These are phyloP conservation scores for Drosophila athabasca DNA, from an alignment of 1,140 invertebrate genomes.

Conservation along the genomic window DNA sequence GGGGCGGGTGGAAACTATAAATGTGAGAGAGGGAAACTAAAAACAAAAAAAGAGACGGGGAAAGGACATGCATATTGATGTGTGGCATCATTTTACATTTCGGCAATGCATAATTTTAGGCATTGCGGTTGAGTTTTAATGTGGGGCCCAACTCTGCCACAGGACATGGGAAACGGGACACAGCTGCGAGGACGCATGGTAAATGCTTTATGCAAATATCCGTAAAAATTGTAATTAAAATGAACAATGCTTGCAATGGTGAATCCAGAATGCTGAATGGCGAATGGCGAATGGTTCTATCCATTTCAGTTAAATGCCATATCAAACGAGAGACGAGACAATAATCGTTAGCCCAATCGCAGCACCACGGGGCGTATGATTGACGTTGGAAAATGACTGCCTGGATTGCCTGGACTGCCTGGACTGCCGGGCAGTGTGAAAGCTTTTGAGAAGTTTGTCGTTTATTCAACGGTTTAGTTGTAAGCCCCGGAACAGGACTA, in stretches of 20 bases:
- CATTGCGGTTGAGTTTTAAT: constrained; percentile 46
- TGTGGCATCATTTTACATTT: constrained; percentile 39
- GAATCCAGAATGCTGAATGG: no score
- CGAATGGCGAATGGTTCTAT: no score
- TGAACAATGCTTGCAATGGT: constrained; percentile 7
- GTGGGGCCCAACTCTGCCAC: constrained; percentile 14
- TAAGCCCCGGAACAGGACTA: constrained; percentile 37
- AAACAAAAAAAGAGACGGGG: no score
- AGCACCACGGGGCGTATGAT: constrained; percentile 45
- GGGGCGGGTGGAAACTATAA: constrained; percentile 1
- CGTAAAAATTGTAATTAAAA: constrained; percentile 57
- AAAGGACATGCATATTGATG: constrained; percentile 48
- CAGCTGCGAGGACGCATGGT: constrained; percentile 46
- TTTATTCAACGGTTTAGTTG: constrained; percentile 13
- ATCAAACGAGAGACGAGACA: constrained; percentile 5
- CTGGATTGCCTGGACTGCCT: no score
- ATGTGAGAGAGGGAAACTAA: not conserved
- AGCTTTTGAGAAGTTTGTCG: constrained; percentile 37
- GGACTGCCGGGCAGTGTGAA: constrained; percentile 1
- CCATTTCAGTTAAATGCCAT: not conserved
- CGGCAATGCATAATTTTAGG: constrained; percentile 48
- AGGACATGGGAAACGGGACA: constrained; percentile 7
- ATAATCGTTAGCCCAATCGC: no score
- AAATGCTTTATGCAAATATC: constrained; percentile 67
- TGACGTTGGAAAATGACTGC: constrained; percentile 24